These are phyloP conservation scores for Pelecanoides urinatrix DNA, from an alignment of 2,113 vertebrate species.

Conservation along the genomic window DNA sequence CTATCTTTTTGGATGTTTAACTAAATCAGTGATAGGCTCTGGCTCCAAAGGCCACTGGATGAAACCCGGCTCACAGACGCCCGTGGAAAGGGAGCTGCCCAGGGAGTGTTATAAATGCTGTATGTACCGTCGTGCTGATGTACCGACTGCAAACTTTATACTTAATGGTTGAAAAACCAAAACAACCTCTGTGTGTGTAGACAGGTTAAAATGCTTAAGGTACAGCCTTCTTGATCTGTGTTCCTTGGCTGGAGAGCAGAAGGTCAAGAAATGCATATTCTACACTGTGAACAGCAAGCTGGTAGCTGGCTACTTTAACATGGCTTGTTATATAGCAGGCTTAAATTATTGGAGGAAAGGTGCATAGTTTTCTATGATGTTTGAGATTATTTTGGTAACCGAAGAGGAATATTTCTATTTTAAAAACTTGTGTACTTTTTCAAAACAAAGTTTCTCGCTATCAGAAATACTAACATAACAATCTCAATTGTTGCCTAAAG, in stretches of 20 bases:
- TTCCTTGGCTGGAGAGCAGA: background rate
- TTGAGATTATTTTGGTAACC: constrained; percentile 53
- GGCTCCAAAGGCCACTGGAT: background rate
- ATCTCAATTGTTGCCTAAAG: background rate
- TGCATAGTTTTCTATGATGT: constrained; percentile 32
- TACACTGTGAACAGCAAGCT: constrained; percentile 32
- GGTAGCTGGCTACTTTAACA: background rate
- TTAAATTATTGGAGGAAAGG: background rate
- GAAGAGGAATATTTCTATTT: constrained; percentile 39
- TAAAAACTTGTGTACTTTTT: background rate
- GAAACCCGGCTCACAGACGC: background rate
- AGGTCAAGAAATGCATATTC: background rate
- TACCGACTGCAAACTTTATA: background rate
- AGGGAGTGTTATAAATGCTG: rapidly evolving
- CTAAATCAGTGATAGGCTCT: background rate
- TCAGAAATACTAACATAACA: background rate
- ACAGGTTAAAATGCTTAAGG: background rate
- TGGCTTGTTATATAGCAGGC: background rate
- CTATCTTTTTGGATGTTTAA: background rate
- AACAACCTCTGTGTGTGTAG: background rate
- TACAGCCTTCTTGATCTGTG: background rate
- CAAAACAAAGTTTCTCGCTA: background rate
- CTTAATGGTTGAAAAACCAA: background rate
- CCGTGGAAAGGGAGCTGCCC: background rate
- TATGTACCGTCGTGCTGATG: rapidly evolving